A percentile compares a stretch with the other conserved stretches of the same genome.
Evolutionary conservation across 2,888 invertebrate genomes (phyloP).

Genomic region (Steromphala cineraria): DNA sequence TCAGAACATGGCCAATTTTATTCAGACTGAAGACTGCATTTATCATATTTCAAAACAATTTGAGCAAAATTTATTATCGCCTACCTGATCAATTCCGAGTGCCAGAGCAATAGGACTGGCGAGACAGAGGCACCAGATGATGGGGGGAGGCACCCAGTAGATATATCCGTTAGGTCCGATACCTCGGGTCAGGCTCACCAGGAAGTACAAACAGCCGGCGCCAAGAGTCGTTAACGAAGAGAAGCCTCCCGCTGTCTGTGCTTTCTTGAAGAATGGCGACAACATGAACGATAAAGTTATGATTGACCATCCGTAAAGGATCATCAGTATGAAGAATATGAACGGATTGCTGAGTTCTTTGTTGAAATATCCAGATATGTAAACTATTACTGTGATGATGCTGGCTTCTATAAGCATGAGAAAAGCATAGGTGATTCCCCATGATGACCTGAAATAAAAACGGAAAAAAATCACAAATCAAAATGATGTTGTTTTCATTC

Average conservation of each 20-base stretch:
- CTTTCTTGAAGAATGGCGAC: conserved; percentile 90
- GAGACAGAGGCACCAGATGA: conserved; percentile 86
- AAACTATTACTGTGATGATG: conserved; percentile 75
- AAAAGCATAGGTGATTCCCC: conserved; percentile 86
- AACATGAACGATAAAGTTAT: conserved; percentile 89
- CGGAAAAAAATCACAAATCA: too few relatives aligned
- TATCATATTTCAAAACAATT: not conserved
- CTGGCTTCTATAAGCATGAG: conserved; percentile 84
- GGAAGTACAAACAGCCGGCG: conserved; percentile 86
- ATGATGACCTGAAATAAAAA: conserved; percentile 83
- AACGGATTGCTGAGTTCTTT: conserved; percentile 83
- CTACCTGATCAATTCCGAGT: conserved; percentile 89
- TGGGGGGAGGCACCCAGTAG: conserved; percentile 78
- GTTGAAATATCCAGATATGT: conserved; percentile 84
- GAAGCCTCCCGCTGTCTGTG: conserved; percentile 82
- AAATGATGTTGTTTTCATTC: too few relatives aligned
- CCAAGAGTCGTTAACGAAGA: conserved; percentile 87
- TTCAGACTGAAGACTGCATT: not conserved
- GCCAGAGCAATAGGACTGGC: conserved; percentile 89
- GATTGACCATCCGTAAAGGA: conserved; percentile 87
- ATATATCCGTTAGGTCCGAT: conserved; percentile 46
- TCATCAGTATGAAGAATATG: conserved; percentile 85
- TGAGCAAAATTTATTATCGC: not conserved
- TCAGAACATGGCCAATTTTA: too few relatives aligned
- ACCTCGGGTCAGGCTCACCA: conserved; percentile 81